Conservation (phyloP, 2,797 vertebrate species). For the Lycodopsis pacificus region DNA sequence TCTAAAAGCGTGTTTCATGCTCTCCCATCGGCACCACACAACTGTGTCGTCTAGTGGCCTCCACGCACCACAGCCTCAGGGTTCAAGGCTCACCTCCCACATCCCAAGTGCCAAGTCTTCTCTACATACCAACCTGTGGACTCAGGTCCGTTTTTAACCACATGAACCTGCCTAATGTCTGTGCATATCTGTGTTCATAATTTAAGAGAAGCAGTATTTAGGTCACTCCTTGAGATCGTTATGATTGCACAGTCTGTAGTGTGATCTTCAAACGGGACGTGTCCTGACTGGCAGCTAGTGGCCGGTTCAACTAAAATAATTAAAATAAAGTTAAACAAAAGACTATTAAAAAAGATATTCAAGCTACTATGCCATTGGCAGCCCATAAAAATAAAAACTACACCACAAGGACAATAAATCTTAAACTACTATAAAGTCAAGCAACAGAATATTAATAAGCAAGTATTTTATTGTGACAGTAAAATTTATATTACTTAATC, state of each 20-base stretch:
- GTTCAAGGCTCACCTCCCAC: constrained; percentile 35
- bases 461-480: neutral
- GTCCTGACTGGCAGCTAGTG: constrained; percentile 5
- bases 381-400: neutral
- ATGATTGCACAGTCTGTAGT: neutral
- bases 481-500: neutral
- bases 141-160: neutral
- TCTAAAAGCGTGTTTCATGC: constrained; percentile 69
- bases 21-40: constrained; percentile 58
- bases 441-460: neutral
- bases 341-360: neutral
- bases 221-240: neutral
- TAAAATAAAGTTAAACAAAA: neutral
- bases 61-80: constrained; percentile 46
- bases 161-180: neutral
- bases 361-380: neutral
- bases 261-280: neutral
- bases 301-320: neutral
- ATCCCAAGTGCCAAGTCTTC: constrained; percentile 6
- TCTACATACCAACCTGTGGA: constrained; percentile 12
- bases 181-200: neutral
- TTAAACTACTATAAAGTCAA: neutral
- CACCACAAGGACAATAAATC: neutral
- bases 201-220: neutral
- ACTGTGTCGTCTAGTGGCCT: constrained; percentile 55